phyloP scores from a whole-genome alignment of 2,113 vertebrate genomes.

The Anolis carolinensis region DNA sequence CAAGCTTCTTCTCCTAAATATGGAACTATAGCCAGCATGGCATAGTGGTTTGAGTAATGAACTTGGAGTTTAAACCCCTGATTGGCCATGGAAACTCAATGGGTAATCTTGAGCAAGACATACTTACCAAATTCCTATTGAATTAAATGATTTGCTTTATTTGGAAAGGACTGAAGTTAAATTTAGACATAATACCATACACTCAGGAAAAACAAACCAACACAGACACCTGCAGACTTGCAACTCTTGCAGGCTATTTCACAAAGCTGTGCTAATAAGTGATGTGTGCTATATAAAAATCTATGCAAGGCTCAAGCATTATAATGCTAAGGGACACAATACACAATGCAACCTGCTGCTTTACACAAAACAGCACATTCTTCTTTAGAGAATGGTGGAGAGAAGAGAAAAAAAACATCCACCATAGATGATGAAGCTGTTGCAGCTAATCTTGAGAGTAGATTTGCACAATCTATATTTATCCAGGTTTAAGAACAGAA shows the following conservation, averaged over 20 bases:
- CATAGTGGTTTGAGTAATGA: too few species aligned
- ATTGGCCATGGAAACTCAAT: too few species aligned
- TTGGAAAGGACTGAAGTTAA: too few species aligned
- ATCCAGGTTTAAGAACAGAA: slow-evolving; percentile 6
- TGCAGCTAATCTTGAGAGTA: slow-evolving; percentile 12
- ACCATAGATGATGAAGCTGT: neutral
- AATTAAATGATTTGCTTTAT: too few species aligned
- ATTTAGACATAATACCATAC: neutral
- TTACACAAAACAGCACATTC: neutral
- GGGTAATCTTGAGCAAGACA: too few species aligned
- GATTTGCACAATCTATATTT: slow-evolving; percentile 2
- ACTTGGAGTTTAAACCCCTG: too few species aligned
- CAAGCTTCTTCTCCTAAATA: neutral
- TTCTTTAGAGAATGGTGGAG: neutral
- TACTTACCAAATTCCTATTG: too few species aligned
- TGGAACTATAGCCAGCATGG: neutral
- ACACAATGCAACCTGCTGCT: neutral
- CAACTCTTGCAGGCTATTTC: neutral
- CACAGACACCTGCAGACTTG: neutral
- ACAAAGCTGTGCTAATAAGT: neutral
- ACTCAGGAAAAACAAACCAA: neutral
- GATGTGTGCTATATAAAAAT: neutral
- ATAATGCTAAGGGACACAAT: neutral
- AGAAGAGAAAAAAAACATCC: neutral
- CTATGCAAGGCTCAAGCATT: neutral